These are phyloP conservation scores for Harmothoe impar DNA, from an alignment of 2,888 invertebrate species.

Conservation along the genomic window DNA sequence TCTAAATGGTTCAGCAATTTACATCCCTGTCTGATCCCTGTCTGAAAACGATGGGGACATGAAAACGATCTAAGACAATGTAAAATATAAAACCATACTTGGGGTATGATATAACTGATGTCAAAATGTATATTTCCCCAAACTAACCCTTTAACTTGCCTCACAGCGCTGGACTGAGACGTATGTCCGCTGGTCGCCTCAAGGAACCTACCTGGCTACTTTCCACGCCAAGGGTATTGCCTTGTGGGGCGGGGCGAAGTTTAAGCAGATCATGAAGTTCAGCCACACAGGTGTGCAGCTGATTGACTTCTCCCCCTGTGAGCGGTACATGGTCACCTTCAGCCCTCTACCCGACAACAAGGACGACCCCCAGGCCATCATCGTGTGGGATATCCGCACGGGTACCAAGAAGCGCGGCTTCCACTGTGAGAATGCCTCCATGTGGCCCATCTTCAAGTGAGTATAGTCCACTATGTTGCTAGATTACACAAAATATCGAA, in stretches of 20 bases:
- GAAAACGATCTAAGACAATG: too few relatives aligned
- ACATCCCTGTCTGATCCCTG: too few relatives aligned
- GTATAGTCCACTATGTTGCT: constrained; percentile 64
- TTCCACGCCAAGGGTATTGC: constrained; percentile 98
- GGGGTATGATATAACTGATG: too few relatives aligned
- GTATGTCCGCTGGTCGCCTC: constrained; percentile 97
- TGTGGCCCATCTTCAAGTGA: constrained; percentile 95
- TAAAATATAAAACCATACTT: too few relatives aligned
- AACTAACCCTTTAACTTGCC: not conserved
- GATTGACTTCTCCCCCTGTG: constrained; percentile 98
- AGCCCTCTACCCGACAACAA: constrained; percentile 88
- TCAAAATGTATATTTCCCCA: too few relatives aligned
- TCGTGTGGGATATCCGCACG: constrained; percentile 98
- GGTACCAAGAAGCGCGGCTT: constrained; percentile 96
- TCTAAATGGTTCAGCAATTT: too few relatives aligned
- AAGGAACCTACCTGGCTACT: constrained; percentile 97
- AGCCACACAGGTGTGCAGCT: constrained; percentile 93
- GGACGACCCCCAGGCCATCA: constrained; percentile 90
- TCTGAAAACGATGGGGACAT: too few relatives aligned
- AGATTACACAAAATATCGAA: not conserved
- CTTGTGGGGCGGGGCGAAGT: constrained; percentile 97
- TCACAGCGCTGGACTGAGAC: constrained; percentile 97
- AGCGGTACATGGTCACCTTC: constrained; percentile 96
- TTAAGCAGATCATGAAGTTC: constrained; percentile 95
- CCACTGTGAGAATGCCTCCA: constrained; percentile 86